Evolutionary conservation across 2,797 vertebrate species (phyloP), one percentile per base, ranked within the genome.

Genomic region (Orestias chungarensis): DNA sequence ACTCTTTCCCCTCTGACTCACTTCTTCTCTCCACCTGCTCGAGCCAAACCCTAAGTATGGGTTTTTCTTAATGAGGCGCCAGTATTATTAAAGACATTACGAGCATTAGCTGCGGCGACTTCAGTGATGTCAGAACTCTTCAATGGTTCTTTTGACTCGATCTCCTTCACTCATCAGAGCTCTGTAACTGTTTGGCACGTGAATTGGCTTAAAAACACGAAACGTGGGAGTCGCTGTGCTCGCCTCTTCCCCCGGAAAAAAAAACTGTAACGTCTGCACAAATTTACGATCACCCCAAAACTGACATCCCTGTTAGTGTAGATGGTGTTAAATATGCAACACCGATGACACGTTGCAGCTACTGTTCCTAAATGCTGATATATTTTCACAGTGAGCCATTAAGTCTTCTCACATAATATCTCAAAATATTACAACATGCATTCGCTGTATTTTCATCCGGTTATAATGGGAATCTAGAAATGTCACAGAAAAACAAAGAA

Each of bases 1-100:
- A 93, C 88, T 90, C 89, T 92, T 92, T 93, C 91, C 92, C 75
- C 88, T 92, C 88, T 93, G 92, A 93, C 91, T 93, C 91, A 93
- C 82, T 92, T 85, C 81, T 91, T 90, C 91, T 91, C 85, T 77
- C 46, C 69, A 12, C 66, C 44, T 5, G 68, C 70, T 76, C 3
- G 57, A 73, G 87, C 92, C 90, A 91, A 92, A 92, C 79, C 89
- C 89, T 91, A 87, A 85, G 59, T 76, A 80, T 64, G 88, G 82
- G n/a, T n/a, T 80, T 83, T 85, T 83, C 80, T 88, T 87, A 86
- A 89, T 80, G 88, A 83, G 86, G 74, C 87, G 79, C 75, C 66
- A 73, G 84, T 79, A 90, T 88, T 87, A 90, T 91, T 86, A 91
- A 91, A 86, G 85, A 86, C 47, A 40, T 86, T 88, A 79, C 77